phyloP scores from a whole-genome alignment of 2,113 vertebrate genomes.

The Chitala chitala region DNA sequence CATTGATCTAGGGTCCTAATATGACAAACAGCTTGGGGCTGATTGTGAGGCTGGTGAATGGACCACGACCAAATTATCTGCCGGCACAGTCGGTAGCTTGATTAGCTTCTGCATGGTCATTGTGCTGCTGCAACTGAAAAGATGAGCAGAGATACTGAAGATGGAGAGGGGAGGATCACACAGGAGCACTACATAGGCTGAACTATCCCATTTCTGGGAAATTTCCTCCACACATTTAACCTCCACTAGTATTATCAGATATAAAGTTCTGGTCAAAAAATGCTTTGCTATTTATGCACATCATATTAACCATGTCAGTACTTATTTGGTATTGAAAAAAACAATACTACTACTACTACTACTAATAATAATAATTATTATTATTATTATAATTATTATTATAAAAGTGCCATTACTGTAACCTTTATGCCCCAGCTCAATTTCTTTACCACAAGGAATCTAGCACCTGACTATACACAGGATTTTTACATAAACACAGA shows the following conservation, averaged over 20 bases:
- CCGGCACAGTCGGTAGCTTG: conserved; percentile 55
- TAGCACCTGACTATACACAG: too few species aligned
- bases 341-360: too few species aligned
- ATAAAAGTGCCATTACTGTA: too few species aligned
- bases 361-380: too few species aligned
- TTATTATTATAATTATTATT: too few species aligned
- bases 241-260: not conserved
- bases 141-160: conserved; percentile 46
- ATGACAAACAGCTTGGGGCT: conserved; percentile 52
- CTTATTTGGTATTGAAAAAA: too few species aligned
- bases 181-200: conserved; percentile 52
- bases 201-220: conserved; percentile 17
- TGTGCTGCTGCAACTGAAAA: conserved; percentile 60
- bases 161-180: conserved; percentile 26
- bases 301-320: too few species aligned
- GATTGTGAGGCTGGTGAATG: conserved; percentile 56
- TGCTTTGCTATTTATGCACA: not conserved
- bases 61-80: conserved; percentile 59
- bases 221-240: conserved; percentile 19
- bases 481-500: too few species aligned
- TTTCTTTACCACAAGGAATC: too few species aligned
- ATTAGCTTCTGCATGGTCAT: conserved; percentile 63
- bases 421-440: too few species aligned
- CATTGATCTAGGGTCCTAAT: conserved; percentile 60
- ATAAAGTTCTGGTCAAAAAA: not conserved